Conservation (phyloP, 2,888 invertebrate genomes). For the Mythimna vitellina region DNA sequence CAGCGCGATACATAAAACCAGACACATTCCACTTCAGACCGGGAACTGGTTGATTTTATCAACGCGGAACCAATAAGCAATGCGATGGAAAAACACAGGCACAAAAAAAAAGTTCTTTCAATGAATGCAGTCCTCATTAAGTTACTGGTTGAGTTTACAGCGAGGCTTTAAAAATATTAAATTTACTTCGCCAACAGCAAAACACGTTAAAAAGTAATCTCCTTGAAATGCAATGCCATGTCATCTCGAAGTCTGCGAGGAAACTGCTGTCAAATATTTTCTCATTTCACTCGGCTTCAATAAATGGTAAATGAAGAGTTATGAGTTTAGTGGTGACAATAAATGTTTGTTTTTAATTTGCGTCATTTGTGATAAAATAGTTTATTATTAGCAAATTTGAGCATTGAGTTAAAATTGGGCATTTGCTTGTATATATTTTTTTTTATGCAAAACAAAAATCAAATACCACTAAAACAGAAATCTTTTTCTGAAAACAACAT, state of each 20-base stretch:
- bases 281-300: conserved; percentile 32
- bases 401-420: too few species aligned
- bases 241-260: conserved; percentile 14
- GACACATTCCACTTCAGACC: conserved; percentile 30
- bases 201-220: conserved; percentile 46
- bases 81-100: conserved; percentile 10
- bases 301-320: conserved; percentile 35
- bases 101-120: conserved; percentile 21
- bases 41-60: conserved; percentile 30
- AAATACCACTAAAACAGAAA: too few species aligned
- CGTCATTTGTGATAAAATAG: neutral
- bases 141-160: conserved; percentile 4
- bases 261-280: conserved; percentile 53
- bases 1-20: conserved; percentile 18
- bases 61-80: conserved; percentile 40
- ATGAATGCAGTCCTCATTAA: conserved; percentile 22
- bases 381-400: too few species aligned
- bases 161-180: conserved; percentile 4
- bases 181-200: conserved; percentile 13
- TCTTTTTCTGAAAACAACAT: too few species aligned
- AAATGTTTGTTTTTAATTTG: conserved; percentile 19
- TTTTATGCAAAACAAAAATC: too few species aligned
- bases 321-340: conserved; percentile 13
- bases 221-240: conserved; percentile 26
- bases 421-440: too few species aligned